Evolutionary conservation across 92 coral and sea anemone genomes (phyloP), one percentile per base, ranked within the genome.

Genomic region (Parazoanthus atlanticus): DNA sequence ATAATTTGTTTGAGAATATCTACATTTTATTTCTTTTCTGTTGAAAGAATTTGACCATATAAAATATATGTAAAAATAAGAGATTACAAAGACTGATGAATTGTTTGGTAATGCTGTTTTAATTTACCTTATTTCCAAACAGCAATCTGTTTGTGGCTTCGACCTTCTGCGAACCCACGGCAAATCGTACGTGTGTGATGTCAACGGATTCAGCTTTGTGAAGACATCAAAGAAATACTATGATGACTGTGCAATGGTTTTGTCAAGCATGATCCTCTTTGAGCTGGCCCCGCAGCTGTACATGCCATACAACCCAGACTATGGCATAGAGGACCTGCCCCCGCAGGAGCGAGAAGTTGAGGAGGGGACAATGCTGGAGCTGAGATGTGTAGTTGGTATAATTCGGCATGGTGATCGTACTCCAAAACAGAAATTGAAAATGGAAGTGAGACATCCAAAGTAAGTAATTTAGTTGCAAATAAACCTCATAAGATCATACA

Each of bases 81-180:
- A 52, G 58, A 52, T 52, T 52, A 52, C 19, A 52, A 52, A 52
- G 21, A 16, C 3, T 52, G 19, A 16, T 52, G 58, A 52, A 61
- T 21, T 4, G 17, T 30, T 10, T 71, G 40, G 34, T 15, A 29
- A 71, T 30, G 10, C 28, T 12, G 2, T 40, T 65, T 56, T 72
- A 25, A 61, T 43, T 80, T 6, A 3, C 6, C 19, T 49, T n/a
- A 36, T 36, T 33, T 78, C 66, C 41, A 74, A 83, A 26, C 79
- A 96, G 99, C 99, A 97, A 95, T 93, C 99, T 23, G 99, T 97
- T 16, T 97, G 99, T 89, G 99, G 99, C n/a, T 97, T 96, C 90
- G 99, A 97, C 75, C 89, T 97, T 70, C 90, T 97, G 43, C 93
- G 99, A 43, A 94, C 96, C 17, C 98, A 92, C 86, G 99, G 99